Base-by-base conservation (phyloP, 1,140 invertebrate species). In the Drosophila funebris region DNA sequence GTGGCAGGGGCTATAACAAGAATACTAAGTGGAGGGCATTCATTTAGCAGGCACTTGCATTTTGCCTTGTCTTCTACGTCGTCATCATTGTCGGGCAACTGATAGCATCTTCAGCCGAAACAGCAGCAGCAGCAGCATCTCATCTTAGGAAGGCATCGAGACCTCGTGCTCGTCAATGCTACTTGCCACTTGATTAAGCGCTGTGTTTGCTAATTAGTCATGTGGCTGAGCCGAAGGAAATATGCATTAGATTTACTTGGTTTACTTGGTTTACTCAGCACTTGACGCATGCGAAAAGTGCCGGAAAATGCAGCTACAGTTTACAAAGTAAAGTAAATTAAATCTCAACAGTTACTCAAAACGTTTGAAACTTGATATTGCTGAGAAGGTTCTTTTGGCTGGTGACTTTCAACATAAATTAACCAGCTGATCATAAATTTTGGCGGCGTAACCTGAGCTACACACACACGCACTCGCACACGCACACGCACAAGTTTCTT, bases 111-210 rank as follows among this genome's bases (percentile, higher is more conserved):
- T 50, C 44, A 60, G 64, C 36, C 31, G 22, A 4, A 37, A 16
- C n/a, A 27, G 24, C 44, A 60, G 64, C 36, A 24, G 22, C 4
- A 37, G 27, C n/a, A 27, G 24, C 46, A n/a, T 39, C 46, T 52
- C 31, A 54, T 44, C 60, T 54, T 29, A n/a, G 8, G 9, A 24
- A 13, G 24, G 58, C 50, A 62, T 43, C 53, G 33, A 50, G 84
- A 69, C 69, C 77, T 75, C 79, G 64, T 60, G 71, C 41, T 68
- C 37, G 70, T 87, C 82, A 87, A 87, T 87, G 81, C 82, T 85
- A 78, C 66, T 85, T 85, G 82, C 78, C 81, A 85, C 81, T 87
- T 87, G 82, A 85, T 87, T 87, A 68, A 83, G 29, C 66, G 61
- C 66, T 63, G 78, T 67, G 75, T 56, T 67, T 50, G 76, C 79